Conservation (phyloP, 2,113 vertebrate genomes). For the Pandion haliaetus region DNA sequence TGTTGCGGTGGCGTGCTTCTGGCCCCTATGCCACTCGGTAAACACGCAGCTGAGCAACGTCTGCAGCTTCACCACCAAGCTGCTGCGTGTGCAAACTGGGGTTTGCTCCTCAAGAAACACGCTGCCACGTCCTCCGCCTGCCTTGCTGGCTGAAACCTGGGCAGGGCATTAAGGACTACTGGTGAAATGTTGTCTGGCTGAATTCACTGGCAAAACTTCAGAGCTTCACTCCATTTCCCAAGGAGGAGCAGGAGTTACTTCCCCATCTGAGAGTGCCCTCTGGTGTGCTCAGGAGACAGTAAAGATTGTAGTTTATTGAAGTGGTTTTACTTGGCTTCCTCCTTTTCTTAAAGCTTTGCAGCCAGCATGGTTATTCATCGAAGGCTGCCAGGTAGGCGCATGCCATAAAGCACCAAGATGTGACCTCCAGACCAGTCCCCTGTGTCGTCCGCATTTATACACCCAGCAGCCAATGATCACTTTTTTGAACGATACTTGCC, state of each 20-base stretch:
- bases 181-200: background rate
- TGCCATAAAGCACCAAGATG: background rate
- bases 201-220: background rate
- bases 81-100: accelerated
- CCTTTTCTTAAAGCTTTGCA: background rate
- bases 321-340: background rate
- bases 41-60: accelerated
- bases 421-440: accelerated
- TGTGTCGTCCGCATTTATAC: background rate
- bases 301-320: background rate
- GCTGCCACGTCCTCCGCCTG: background rate
- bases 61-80: background rate
- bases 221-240: background rate
- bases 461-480: background rate
- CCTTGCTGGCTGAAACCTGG: background rate
- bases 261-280: conserved; percentile 2
- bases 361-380: accelerated
- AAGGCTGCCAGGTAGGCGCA: background rate
- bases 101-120: background rate
- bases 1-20: accelerated
- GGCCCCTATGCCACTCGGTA: background rate
- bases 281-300: background rate
- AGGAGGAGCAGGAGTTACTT: background rate
- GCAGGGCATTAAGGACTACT: background rate
- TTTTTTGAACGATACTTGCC: background rate